These are phyloP conservation scores for Hedychridium roseum DNA, from an alignment of 2,888 invertebrate genomes.

Conservation along the genomic window DNA sequence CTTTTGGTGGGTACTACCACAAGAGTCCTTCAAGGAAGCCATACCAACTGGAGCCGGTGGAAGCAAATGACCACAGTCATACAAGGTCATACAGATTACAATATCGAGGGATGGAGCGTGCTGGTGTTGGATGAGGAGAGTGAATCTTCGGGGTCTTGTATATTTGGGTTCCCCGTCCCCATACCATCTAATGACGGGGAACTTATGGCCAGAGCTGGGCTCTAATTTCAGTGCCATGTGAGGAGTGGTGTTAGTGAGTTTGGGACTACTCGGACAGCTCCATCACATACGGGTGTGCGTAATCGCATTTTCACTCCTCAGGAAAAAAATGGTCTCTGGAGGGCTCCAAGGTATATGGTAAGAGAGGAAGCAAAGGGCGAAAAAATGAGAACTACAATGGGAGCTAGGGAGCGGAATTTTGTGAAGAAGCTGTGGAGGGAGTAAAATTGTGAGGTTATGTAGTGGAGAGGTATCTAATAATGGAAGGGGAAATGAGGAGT, in stretches of 20 bases:
- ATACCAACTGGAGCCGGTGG: slow-evolving; percentile 23
- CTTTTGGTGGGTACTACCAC: slow-evolving; percentile 14
- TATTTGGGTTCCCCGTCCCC: no score
- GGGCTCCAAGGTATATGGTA: background rate
- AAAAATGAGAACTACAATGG: slow-evolving; percentile 7
- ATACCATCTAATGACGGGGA: no score
- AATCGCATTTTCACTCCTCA: no score
- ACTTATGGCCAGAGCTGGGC: no score
- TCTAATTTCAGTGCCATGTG: no score
- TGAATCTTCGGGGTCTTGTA: no score
- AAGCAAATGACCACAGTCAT: slow-evolving; percentile 23
- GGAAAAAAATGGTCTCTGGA: slow-evolving; percentile 20
- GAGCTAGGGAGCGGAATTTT: background rate
- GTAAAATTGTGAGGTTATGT: background rate
- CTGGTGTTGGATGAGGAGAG: no score
- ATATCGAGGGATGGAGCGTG: no score
- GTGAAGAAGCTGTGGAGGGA: background rate
- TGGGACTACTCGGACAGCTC: no score
- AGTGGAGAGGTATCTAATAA: background rate
- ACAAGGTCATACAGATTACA: no score
- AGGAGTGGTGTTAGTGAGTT: no score
- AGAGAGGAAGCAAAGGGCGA: background rate
- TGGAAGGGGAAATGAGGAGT: background rate
- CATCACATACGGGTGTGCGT: no score
- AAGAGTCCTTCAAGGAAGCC: slow-evolving; percentile 20